Evolutionary conservation across 2,888 invertebrate species (phyloP), one percentile per base, ranked within the genome.

Genomic region (Unio delphinus): DNA sequence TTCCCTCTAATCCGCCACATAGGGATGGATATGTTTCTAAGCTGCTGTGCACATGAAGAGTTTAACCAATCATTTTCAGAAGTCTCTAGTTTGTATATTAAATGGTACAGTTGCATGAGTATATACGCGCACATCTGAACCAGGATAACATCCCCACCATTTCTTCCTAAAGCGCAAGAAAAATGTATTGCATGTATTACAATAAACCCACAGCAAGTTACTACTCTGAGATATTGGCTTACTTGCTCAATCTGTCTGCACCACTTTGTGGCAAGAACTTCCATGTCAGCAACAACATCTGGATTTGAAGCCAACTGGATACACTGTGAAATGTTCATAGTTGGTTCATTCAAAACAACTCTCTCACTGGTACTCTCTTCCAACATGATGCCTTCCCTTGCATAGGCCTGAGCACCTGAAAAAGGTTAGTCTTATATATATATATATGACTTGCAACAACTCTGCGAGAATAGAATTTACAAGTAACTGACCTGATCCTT

Each of bases 271-370:
- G 83, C 85, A 26, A 87, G 64, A 11, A 85, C 86, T 70, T 88
- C 88, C 69, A 87, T 73, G 26, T 81, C 91, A 74, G 91, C 90
- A 11, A 94, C 91, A 30, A 93, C 92, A 55, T 92, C 90, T 0
- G 92, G 92, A 83, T 93, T 92, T 30, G 92, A 92, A 4, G 93
- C 91, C 55, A 87, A 82, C 58, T 80, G 81, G 82, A 92, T 92
- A 86, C 94, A 92, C 86, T 92, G 92, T 56, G 92, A 92, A 0
- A 92, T 90, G 58, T 91, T 92, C 2, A 92, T 90, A 55, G 86
- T 73, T 3, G 64, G 59, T 20, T 63, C 71, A 28, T 59, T 55
- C 61, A 88, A 67, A 58, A 82, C 74, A 0, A 84, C 70, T 60
- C 79, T 83, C 57, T 83, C 85, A 59, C 79, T 80, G 57, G 76